Evolutionary conservation across 2,888 invertebrate genomes (phyloP).

Genomic region (Drosophila buzzatii): DNA sequence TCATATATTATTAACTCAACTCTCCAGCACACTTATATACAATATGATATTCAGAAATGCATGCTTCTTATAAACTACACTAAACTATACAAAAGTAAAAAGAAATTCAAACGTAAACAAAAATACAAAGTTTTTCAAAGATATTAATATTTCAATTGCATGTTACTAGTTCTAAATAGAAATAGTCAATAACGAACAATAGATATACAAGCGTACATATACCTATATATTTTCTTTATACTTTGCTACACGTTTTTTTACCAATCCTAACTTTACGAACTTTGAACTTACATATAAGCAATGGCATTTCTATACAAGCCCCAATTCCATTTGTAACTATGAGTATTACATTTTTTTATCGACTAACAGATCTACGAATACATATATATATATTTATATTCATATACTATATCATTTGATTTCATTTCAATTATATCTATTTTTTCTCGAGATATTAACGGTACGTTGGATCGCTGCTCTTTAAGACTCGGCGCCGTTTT

Average conservation of each 20-base stretch:
- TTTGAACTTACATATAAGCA: constrained; percentile 39
- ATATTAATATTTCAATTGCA: constrained; percentile 73
- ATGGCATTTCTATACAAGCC: constrained; percentile 50
- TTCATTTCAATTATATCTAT: constrained; percentile 15
- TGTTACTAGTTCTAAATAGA: constrained; percentile 59
- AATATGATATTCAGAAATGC: constrained; percentile 45
- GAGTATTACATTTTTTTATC: constrained; percentile 75
- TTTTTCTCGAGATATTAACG: constrained; percentile 40
- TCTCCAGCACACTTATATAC: constrained; percentile 27
- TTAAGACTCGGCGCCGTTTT: constrained; percentile 34
- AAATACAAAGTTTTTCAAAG: constrained; percentile 24
- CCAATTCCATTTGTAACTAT: constrained; percentile 66
- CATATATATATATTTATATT: constrained; percentile 18
- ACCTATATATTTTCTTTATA: constrained; percentile 9
- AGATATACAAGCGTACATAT: constrained; percentile 15
- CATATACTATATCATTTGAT: constrained; percentile 29
- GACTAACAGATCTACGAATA: constrained; percentile 26
- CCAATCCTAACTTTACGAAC: constrained; percentile 8
- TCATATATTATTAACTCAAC: constrained; percentile 4
- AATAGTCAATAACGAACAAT: constrained; percentile 44
- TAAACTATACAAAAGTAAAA: constrained; percentile 26
- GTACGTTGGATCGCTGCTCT: constrained; percentile 19
- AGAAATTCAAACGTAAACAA: background rate
- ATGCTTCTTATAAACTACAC: constrained; percentile 15
- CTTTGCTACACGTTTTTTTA: constrained; percentile 22